Evolutionary conservation across 2,797 vertebrate genomes (phyloP).

Genomic region (Acanthis flammea): DNA sequence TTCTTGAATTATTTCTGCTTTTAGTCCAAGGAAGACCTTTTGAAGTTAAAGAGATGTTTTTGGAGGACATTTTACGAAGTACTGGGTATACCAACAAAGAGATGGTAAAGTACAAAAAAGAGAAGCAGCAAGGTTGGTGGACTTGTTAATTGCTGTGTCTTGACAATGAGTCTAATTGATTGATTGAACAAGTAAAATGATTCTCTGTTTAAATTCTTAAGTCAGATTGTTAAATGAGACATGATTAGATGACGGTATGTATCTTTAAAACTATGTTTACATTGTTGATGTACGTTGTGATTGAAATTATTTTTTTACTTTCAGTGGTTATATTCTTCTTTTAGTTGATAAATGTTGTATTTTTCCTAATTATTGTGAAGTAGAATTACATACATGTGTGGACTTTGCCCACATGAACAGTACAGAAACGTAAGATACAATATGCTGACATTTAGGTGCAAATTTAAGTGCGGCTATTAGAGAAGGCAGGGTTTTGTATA

Average conservation of each 20-base stretch:
- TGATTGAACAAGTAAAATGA: background rate
- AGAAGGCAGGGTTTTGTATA: background rate
- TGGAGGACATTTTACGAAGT: conserved; percentile 90
- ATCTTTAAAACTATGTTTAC: background rate
- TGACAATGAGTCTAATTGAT: background rate
- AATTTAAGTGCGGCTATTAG: background rate
- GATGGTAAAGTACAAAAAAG: conserved; percentile 84
- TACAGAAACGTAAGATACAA: background rate
- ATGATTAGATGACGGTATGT: background rate
- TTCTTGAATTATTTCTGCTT: background rate
- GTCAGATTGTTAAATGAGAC: background rate
- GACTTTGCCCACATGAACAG: background rate
- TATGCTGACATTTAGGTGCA: background rate
- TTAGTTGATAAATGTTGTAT: background rate
- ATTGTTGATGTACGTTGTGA: background rate
- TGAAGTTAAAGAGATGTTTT: conserved; percentile 91
- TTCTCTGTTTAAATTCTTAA: background rate
- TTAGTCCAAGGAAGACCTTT: conserved; percentile 89
- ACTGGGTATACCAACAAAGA: conserved; percentile 86
- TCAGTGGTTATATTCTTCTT: background rate
- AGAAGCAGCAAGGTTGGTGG: conserved; percentile 83
- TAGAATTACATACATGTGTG: background rate
- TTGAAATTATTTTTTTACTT: background rate
- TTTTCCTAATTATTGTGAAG: background rate
- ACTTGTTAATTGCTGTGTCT: background rate